Evolutionary conservation across 1,140 invertebrate species (phyloP), one percentile per base, ranked within the genome.

Genomic region (Galleria mellonella): DNA sequence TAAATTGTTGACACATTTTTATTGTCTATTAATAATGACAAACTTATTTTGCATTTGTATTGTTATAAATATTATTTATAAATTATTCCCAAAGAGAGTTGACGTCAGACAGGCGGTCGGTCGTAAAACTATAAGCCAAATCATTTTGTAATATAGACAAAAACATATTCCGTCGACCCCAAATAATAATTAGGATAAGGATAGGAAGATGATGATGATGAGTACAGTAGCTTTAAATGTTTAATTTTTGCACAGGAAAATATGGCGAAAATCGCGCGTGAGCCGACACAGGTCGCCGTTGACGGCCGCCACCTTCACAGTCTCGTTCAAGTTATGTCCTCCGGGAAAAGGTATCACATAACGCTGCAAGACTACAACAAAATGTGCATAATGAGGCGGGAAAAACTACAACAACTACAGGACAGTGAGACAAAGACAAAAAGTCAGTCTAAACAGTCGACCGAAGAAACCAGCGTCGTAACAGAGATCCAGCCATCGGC

Each of bases 311-410:
- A 73, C 8, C 54, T 89, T 27, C 88, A 89, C 2, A 87, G 84
- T 17, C 57, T 89, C 9, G 89, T 90, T 0, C 88, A 91, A 62
- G 90, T 92, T 9, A 88, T 90, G 55, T 91, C 90, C 4, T 87
- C 88, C 4, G 90, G 90, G 6, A 90, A 90, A 60, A 88, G 90
- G 1, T 92, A 91, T 59, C 89, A 91, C 69, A 91, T 92, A 41
- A 90, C 90, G 7, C 86, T 91, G 17, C 89, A 91, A 43, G 91
- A 92, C 61, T 92, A 92, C 77, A 91, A 92, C 60, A 90, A 89
- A 51, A 91, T 92, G 90, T 91, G 90, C 61, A 87, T 90, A 10
- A 87, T 91, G 51, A 87, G 90, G 0, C 73, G 89, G 1, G 90
- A 90, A 55, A 90, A 91, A 47, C 77, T 91, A 38, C 85, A 89